Evolutionary conservation across 2,797 vertebrate genomes (phyloP).

Genomic region (Platalea minor): DNA sequence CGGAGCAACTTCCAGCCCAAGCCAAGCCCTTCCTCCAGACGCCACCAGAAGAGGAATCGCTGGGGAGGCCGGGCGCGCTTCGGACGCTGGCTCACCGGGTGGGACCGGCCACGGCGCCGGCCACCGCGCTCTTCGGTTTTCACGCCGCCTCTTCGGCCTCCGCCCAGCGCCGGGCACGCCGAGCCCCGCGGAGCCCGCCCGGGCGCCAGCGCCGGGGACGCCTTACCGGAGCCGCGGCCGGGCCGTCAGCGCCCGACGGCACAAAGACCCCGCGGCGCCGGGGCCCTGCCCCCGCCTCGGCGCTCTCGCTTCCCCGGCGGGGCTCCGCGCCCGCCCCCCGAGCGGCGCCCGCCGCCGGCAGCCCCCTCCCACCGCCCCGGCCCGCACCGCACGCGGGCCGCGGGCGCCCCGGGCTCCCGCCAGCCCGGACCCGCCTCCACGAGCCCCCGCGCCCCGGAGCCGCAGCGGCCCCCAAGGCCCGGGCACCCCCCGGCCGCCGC

Average conservation of each 20-base stretch:
- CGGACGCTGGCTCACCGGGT: neutral
- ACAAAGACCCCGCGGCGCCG: neutral
- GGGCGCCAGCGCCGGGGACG: neutral
- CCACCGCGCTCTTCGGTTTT: too few relatives aligned
- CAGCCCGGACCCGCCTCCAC: neutral
- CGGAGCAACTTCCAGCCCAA: neutral
- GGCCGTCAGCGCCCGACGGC: neutral
- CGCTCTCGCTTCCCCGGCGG: too few relatives aligned
- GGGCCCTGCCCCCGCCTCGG: neutral
- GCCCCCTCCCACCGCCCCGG: neutral
- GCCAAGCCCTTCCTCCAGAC: too few relatives aligned
- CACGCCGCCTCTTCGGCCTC: neutral
- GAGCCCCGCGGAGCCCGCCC: neutral
- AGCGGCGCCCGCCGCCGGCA: too few relatives aligned
- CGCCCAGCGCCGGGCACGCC: fast-evolving
- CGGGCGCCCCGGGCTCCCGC: too few relatives aligned
- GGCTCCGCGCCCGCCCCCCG: too few relatives aligned
- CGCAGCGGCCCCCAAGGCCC: neutral
- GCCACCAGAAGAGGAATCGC: too few relatives aligned
- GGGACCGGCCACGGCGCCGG: neutral
- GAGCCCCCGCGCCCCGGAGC: neutral
- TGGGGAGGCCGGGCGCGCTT: fast-evolving
- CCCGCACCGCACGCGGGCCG: too few relatives aligned
- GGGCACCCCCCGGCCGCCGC: neutral
- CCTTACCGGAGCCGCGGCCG: neutral